Conservation (phyloP, 2,888 invertebrate species). For the Leptodirus hochenwartii region DNA sequence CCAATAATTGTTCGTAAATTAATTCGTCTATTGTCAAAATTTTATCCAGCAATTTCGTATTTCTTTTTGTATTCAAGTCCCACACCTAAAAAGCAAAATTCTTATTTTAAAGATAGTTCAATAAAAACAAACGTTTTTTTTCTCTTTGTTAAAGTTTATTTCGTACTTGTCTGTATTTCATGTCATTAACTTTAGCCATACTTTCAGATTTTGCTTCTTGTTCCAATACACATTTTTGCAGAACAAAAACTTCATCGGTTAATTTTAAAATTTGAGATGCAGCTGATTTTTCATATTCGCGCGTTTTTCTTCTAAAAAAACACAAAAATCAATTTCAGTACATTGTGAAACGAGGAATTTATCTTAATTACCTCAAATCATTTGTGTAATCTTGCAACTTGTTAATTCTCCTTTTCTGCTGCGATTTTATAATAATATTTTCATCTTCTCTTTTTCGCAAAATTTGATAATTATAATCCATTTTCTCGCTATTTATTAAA, state of each 20-base stretch:
- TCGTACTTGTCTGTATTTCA: conserved; percentile 9
- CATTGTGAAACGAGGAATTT: too few species aligned
- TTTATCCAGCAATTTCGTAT: conserved; percentile 30
- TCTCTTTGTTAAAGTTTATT: neutral
- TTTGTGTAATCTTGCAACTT: conserved; percentile 59
- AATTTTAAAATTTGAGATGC: conserved; percentile 46
- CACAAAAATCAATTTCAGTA: too few species aligned
- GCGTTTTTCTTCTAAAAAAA: too few species aligned
- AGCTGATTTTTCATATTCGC: conserved; percentile 44
- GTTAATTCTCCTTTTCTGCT: conserved; percentile 59
- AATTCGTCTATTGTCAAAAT: conserved; percentile 38
- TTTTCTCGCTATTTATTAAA: conserved; percentile 71
- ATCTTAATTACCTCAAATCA: conserved; percentile 38
- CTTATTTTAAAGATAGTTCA: too few species aligned
- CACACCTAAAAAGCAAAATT: conserved; percentile 27
- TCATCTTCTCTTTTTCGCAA: conserved; percentile 78
- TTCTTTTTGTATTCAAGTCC: conserved; percentile 38
- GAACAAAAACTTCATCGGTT: conserved; percentile 43
- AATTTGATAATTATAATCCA: conserved; percentile 80
- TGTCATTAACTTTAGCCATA: conserved; percentile 41
- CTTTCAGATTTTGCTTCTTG: conserved; percentile 50
- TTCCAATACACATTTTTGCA: conserved; percentile 47
- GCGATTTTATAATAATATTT: conserved; percentile 57
- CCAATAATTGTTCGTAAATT: conserved; percentile 43
- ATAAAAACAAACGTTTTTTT: too few species aligned